phyloP scores from a whole-genome alignment of 2,113 vertebrate species.

The Nannospalax galili region DNA sequence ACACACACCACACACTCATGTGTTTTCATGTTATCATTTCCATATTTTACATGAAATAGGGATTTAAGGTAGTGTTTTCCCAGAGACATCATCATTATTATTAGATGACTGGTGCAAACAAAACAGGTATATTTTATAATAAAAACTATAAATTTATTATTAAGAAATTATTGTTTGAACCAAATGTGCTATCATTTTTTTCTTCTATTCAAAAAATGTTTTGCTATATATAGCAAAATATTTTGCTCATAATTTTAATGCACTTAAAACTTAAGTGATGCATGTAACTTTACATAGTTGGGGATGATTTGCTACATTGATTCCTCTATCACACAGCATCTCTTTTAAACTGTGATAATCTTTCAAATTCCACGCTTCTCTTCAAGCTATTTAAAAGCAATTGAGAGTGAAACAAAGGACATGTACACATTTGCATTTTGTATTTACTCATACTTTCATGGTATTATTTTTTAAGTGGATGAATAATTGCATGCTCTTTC shows the following conservation, averaged over 20 bases:
- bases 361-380: not conserved
- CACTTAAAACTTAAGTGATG: not conserved
- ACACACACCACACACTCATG: not conserved
- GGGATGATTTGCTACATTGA: not conserved
- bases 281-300: not conserved
- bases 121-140: not conserved
- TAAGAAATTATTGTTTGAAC: not conserved
- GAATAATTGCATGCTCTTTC: slow-evolving; percentile 4
- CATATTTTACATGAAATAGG: slow-evolving; percentile 29
- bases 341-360: not conserved
- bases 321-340: not conserved
- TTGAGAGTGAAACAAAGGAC: not conserved
- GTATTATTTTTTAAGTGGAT: not conserved
- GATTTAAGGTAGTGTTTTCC: slow-evolving; percentile 10
- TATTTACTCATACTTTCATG: not conserved
- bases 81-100: not conserved
- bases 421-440: not conserved
- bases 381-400: not conserved
- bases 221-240: not conserved
- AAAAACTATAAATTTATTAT: not conserved
- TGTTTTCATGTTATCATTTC: not conserved
- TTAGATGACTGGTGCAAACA: not conserved
- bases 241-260: slow-evolving; percentile 27
- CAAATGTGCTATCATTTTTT: not conserved
- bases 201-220: slow-evolving; percentile 39